A percentile compares a stretch with the other conserved stretches of the same genome.
Evolutionary conservation across 2,888 invertebrate genomes (phyloP).

Genomic region (Philonicus albiceps): DNA sequence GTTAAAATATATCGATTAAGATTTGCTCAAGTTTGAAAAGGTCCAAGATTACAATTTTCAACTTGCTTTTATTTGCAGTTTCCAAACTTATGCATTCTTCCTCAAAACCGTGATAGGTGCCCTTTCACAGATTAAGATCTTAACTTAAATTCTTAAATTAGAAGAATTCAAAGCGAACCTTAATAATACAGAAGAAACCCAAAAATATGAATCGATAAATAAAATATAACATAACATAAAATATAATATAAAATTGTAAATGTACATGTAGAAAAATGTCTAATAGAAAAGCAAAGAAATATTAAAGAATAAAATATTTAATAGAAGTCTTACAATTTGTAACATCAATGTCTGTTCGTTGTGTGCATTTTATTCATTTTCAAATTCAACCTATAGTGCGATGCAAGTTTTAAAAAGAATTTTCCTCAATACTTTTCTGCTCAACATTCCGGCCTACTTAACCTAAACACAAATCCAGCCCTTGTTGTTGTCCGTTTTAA

Average conservation of each 20-base stretch:
- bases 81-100: no score
- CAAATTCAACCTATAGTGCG: not conserved
- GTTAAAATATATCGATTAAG: no score
- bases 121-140: no score
- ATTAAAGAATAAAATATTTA: not conserved
- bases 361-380: not conserved
- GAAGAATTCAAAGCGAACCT: no score
- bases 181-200: no score
- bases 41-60: no score
- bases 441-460: not conserved
- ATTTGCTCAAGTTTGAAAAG: no score
- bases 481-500: not conserved
- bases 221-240: not conserved
- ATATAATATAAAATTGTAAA: not conserved
- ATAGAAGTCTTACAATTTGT: not conserved
- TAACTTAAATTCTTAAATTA: no score
- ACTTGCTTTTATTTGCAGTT: no score
- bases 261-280: not conserved
- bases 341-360: not conserved
- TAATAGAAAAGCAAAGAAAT: not conserved
- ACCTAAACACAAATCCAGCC: not conserved
- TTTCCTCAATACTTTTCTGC: not conserved
- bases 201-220: no score
- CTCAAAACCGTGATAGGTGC: no score
- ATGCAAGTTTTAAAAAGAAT: not conserved